Base-by-base conservation (phyloP, 1,140 invertebrate genomes). In the Ectropis grisescens region DNA sequence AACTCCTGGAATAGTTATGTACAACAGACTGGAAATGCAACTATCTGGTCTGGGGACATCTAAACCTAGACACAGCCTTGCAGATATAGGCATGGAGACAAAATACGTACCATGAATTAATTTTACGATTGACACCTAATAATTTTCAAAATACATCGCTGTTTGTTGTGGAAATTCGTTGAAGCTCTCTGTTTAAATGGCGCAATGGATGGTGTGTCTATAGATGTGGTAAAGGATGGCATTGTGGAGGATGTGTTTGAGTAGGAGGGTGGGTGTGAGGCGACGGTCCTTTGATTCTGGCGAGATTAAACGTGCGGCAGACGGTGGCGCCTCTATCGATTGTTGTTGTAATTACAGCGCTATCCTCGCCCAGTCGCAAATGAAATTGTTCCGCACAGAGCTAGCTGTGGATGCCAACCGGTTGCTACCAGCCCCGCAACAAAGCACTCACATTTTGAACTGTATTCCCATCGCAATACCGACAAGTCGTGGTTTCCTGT, bases 241-340 rank as follows among this genome's bases (percentile, higher is more conserved):
- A 19, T 19, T 19, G 3, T 37, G 53, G 52, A 46, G 50, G 54
- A 61, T 60, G 58, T 50, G n/a, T 55, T 54, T 44, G 51, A 50
- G 58, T 66, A 50, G 41, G 44, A 30, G 47, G 56, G 58, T 58
- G 65, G 69, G 67, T 65, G 68, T 70, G 75, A 74, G 69, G 70
- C 66, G 68, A 64, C 71, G 61, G 75, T 76, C 75, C 75, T 80
- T 80, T 80, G 75, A 80, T 80, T 80, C 70, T 67, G 61, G 69
- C 69, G 71, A 80, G 71, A 80, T 80, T 80, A 80, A 80, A 80
- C 75, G 71, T 80, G 75, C 70, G 68, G 75, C 75, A 80, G 71
- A 80, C 75, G 75, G 75, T 78, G 72, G 75, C 75, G 71, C 72
- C 68, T 74, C 71, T 74, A 80, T 80, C 75, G 71, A 80, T 80